These are phyloP conservation scores for Drosophila serrata DNA, from an alignment of 1,140 invertebrate species.

Conservation along the genomic window DNA sequence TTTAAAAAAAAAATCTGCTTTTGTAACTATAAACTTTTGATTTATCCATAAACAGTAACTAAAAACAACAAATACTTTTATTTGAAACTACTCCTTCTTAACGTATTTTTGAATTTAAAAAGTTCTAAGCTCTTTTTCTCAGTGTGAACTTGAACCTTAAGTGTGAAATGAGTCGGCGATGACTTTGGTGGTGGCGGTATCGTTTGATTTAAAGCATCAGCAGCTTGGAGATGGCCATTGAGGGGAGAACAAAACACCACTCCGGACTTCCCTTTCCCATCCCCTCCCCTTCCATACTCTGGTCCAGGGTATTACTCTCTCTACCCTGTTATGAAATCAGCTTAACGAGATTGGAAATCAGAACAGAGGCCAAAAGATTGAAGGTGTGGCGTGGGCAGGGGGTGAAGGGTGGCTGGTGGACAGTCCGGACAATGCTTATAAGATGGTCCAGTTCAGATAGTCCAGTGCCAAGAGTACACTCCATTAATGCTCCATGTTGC, in stretches of 20 bases:
- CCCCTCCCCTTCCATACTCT: not conserved
- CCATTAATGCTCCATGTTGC: conserved; percentile 60
- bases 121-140: not conserved
- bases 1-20: too few species aligned
- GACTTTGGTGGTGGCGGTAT: conserved; percentile 37
- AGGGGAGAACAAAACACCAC: conserved; percentile 31
- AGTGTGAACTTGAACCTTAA: conserved; percentile 53
- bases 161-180: conserved; percentile 64
- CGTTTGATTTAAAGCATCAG: conserved; percentile 79
- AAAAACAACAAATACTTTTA: not conserved
- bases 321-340: conserved; percentile 78
- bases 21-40: too few species aligned
- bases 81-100: not conserved
- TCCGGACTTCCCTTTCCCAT: not conserved
- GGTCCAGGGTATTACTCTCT: conserved; percentile 26
- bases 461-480: conserved; percentile 33
- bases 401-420: conserved; percentile 3
- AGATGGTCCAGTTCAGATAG: conserved; percentile 52
- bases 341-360: conserved; percentile 81
- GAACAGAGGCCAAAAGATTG: conserved; percentile 53
- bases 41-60: not conserved
- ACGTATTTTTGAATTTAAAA: not conserved
- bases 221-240: conserved; percentile 22
- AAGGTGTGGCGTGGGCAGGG: conserved; percentile 16
- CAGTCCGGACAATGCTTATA: conserved; percentile 50